Evolutionary conservation across 30 jellyfish, hydroid and myxozoan genomes (phyloP), one percentile per base, ranked within the genome.

Genomic region (Hydractinia echinata): DNA sequence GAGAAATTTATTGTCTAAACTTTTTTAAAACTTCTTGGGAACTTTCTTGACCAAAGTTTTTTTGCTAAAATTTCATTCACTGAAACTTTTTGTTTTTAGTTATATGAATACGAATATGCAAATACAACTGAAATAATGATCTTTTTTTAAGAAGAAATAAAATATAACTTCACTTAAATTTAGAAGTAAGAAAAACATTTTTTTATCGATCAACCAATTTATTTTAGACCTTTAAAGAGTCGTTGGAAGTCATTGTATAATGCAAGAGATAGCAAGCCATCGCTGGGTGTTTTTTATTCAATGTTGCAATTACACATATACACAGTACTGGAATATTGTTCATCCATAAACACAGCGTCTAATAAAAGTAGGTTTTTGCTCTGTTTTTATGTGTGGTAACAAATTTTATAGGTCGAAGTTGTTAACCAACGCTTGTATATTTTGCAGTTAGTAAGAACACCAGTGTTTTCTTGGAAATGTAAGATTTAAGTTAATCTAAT

Each of bases 271-370:
- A 51, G 18, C 81, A 82, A 77, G 61, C 73, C 91, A 16, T 87
- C 91, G 8, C 64, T 84, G 87, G 96, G 95, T 18, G 53, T 87
- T 7, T 92, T 92, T 69, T 92, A 83, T 80, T 62, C 96, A 61
- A 84, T 84, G 20, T 67, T 92, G 66, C 92, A 86, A 51, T 80
- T 92, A 9, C 94, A 87, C 72, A 76, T 87, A 66, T 84, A 39
- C 73, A 79, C 96, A 20, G 86, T 84, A 30, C 73, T 87, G 39
- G 98, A 92, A 55, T 92, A 92, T 61, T 92, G 96, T 76, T 82
- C 98, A 60, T 61, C 60, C 54, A 71, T 90, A 85, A 51, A 13
- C 66, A 51, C n/a, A 20, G 51, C 30, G 4, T 20, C 81, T 10
- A 71, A 52, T 71, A 30, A 71, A 71, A 71, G 81, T 71, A 50